Percentiles rank a stretch among this genome's conserved stretches.
Evolutionary conservation across 2,888 invertebrate species (phyloP).

Genomic region (Aradus depressus): DNA sequence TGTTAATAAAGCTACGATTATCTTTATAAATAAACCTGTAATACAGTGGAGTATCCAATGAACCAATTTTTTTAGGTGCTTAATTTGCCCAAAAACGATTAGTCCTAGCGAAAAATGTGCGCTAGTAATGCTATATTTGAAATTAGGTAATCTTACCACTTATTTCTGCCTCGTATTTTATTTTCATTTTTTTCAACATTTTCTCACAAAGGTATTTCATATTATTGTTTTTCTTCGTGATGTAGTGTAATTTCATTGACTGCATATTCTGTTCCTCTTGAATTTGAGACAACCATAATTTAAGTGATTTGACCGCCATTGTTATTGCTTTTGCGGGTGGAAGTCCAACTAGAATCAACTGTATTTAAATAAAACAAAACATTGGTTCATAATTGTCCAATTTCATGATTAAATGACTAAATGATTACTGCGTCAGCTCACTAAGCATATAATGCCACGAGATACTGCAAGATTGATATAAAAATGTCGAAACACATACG

Average conservation of each 20-base stretch:
- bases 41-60: too few species aligned
- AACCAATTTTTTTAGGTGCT: too few species aligned
- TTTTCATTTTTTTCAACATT: constrained; percentile 7
- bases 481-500: too few species aligned
- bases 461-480: too few species aligned
- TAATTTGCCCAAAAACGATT: too few species aligned
- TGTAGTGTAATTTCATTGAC: background rate
- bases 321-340: constrained; percentile 18
- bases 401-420: background rate
- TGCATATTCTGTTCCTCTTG: constrained; percentile 14
- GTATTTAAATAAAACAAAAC: background rate
- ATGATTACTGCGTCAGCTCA: background rate
- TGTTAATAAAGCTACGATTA: too few species aligned
- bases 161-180: constrained; percentile 14
- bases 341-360: constrained; percentile 23
- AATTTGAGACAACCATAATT: constrained; percentile 21
- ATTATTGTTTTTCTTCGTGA: constrained; percentile 8
- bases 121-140: background rate
- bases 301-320: constrained; percentile 18
- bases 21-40: too few species aligned
- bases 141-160: constrained; percentile 6
- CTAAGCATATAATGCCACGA: too few species aligned
- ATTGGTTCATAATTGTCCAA: background rate
- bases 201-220: constrained; percentile 7
- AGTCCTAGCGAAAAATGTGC: too few species aligned